phyloP scores from a whole-genome alignment of 2,113 vertebrate genomes.

The Brachyhypopomus gauderio region DNA sequence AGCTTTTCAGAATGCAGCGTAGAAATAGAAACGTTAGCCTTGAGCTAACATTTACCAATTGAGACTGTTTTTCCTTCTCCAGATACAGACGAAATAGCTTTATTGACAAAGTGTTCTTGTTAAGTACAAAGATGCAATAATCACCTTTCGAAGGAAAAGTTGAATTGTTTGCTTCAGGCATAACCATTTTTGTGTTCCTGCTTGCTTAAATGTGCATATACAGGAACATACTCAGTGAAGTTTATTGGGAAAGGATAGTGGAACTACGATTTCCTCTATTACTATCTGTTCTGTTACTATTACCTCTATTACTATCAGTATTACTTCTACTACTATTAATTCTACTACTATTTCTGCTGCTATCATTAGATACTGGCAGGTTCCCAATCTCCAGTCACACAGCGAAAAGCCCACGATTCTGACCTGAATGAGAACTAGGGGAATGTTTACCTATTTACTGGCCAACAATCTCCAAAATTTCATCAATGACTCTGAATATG shows the following conservation, averaged over 20 bases:
- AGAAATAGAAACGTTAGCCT: neutral
- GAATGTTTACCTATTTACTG: conserved; percentile 19
- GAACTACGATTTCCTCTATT: neutral
- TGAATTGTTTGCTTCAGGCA: neutral
- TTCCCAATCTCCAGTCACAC: neutral
- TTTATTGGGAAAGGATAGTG: neutral
- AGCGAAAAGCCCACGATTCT: neutral
- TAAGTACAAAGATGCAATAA: neutral
- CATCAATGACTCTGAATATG: conserved; percentile 5
- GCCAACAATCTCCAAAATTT: conserved; percentile 16
- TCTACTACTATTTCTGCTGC: neutral
- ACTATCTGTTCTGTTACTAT: too few relatives aligned
- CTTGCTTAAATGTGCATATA: neutral
- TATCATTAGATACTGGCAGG: neutral
- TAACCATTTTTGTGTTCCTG: neutral
- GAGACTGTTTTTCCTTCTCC: neutral
- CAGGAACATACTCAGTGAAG: neutral
- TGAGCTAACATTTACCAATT: neutral
- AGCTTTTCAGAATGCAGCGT: conserved; percentile 10
- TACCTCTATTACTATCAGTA: neutral
- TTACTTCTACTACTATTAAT: neutral
- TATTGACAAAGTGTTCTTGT: neutral
- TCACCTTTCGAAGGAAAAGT: neutral
- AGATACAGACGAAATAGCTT: neutral
- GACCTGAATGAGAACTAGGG: neutral